Percentiles rank a stretch among this genome's conserved stretches.
Evolutionary conservation across 2,113 vertebrate genomes (phyloP).

Genomic region (Xiphophorus couchianus): DNA sequence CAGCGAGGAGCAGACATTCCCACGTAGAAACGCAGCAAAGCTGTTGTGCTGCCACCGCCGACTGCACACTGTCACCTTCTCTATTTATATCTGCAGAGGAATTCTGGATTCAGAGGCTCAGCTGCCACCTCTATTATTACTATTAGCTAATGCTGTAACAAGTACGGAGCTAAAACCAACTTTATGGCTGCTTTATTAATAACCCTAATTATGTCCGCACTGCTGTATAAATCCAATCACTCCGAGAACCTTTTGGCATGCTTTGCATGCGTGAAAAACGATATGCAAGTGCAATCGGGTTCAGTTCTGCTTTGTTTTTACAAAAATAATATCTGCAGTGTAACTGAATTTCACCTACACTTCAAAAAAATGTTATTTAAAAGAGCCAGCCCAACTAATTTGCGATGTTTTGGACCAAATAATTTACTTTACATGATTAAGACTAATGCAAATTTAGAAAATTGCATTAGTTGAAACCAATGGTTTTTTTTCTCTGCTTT

Average conservation of each 20-base stretch:
- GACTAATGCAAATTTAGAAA: too few relatives aligned
- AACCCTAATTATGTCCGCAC: slow-evolving; percentile 62
- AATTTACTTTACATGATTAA: too few relatives aligned
- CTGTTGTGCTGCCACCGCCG: slow-evolving; percentile 48
- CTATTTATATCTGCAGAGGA: slow-evolving; percentile 74
- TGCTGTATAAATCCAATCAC: slow-evolving; percentile 7
- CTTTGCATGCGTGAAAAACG: not conserved
- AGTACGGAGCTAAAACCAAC: slow-evolving; percentile 57
- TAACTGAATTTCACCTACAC: too few relatives aligned
- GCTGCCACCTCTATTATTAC: slow-evolving; percentile 80
- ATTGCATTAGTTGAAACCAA: too few relatives aligned
- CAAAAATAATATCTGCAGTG: too few relatives aligned
- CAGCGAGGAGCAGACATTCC: slow-evolving; percentile 10
- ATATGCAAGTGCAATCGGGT: too few relatives aligned
- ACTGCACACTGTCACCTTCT: slow-evolving; percentile 67
- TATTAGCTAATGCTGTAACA: slow-evolving; percentile 79
- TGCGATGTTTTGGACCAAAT: too few relatives aligned
- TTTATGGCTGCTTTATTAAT: slow-evolving; percentile 49
- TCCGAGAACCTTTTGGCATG: not conserved
- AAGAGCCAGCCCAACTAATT: too few relatives aligned
- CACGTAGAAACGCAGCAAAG: slow-evolving; percentile 52
- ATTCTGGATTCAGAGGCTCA: slow-evolving; percentile 78
- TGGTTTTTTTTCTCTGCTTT: too few relatives aligned
- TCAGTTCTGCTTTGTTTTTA: too few relatives aligned
- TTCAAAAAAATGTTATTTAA: too few relatives aligned